A percentile compares a stretch with the other conserved stretches of the same genome.
phyloP scores from a whole-genome alignment of 1,140 invertebrate genomes.

The Lycorma delicatula region DNA sequence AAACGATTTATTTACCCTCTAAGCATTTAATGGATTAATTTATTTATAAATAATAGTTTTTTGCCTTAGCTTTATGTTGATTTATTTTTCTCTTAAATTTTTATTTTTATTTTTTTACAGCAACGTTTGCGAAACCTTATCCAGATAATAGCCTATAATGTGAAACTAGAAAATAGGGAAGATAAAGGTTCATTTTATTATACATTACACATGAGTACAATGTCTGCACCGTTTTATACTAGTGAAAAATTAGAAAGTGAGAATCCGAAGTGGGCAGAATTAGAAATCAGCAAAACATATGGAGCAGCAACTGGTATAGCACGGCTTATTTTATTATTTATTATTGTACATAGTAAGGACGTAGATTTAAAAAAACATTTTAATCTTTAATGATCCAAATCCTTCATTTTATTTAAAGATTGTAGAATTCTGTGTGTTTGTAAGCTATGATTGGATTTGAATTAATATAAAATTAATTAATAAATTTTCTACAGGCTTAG shows the following conservation, averaged over 20 bases:
- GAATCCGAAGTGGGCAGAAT: constrained; percentile 67
- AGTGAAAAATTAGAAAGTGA: constrained; percentile 66
- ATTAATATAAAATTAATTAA: no score
- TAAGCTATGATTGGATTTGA: no score
- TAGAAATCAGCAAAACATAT: constrained; percentile 39
- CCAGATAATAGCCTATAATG: constrained; percentile 56
- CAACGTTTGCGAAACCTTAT: constrained; percentile 62
- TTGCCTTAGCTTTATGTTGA: background rate
- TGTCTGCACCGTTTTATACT: constrained; percentile 78
- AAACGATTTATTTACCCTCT: background rate
- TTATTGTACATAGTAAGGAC: no score
- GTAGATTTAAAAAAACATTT: no score
- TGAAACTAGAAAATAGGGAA: constrained; percentile 38
- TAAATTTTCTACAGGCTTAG: no score
- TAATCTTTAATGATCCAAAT: no score
- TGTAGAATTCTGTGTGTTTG: no score
- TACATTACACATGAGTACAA: constrained; percentile 66
- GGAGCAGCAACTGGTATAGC: constrained; percentile 33
- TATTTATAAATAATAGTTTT: background rate
- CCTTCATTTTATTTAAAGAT: no score
- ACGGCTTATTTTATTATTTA: no score
- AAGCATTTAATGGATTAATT: background rate
- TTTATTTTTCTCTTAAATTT: background rate
- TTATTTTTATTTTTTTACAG: constrained; percentile 35
- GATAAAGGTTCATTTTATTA: constrained; percentile 52